Base-by-base conservation (phyloP, 2,888 invertebrate genomes). In the Zaprionus obscuricornis region DNA sequence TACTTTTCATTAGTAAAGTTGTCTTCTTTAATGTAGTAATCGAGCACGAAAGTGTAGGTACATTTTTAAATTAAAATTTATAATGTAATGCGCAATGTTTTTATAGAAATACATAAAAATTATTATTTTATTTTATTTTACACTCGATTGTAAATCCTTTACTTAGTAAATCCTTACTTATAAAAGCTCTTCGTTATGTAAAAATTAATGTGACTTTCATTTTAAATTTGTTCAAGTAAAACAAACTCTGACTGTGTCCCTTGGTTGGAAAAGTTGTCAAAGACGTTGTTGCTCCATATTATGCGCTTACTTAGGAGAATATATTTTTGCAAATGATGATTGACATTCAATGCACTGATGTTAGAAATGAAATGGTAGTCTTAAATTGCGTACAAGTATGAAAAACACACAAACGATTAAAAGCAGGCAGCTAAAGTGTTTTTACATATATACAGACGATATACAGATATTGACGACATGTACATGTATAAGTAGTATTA, bases 301-400 rank as follows among this genome's bases (percentile, higher is more conserved):
- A 33, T 40, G 14, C 42, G 34, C 26, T 24, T 51, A 40, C 33
- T 73, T 69, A 62, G 64, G 51, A 47, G 56, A 66, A 67, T 64
- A 67, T 75, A 49, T 71, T 64, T 40, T 47, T 55, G 57, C 60
- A 71, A 67, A 73, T 67, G 71, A 74, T 74, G 79, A 67, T 79
- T 79, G 76, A 76, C 76, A 72, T 64, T 51, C 55, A 65, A 51
- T 56, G 49, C 47, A 52, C 6, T 34, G 37, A 20, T 59, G 24
- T 24, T 22, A 60, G 67, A 33, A 60, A 66, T 63, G 68, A 67
- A 66, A 68, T 52, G 43, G 43, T 63, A 63, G 66, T 56, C 13
- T 7, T 7, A 57, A 66, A 63, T 55, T 62, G 59, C 66, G 57
- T 58, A 60, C n/a, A n/a, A n/a, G n/a, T 60, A 56, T 46, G 60